These are phyloP conservation scores for Drosophila neotestacea DNA, from an alignment of 2,888 invertebrate species.

Conservation along the genomic window DNA sequence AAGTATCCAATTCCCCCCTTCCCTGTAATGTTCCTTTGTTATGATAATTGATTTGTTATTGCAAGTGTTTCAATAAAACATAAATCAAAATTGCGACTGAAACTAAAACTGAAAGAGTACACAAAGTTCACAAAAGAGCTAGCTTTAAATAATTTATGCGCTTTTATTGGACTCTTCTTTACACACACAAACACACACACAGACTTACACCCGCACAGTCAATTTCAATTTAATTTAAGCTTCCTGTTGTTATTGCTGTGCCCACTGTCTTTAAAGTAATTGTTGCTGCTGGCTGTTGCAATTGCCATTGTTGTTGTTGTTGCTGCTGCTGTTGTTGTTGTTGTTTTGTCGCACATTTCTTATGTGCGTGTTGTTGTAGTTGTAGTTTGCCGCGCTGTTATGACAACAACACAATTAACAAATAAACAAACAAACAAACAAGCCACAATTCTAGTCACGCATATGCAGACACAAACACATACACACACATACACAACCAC, in stretches of 20 bases:
- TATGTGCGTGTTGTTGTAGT: slow-evolving; percentile 40
- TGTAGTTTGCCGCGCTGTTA: slow-evolving; percentile 64
- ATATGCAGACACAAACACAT: slow-evolving; percentile 30
- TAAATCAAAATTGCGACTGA: slow-evolving; percentile 39
- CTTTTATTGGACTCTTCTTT: slow-evolving; percentile 10
- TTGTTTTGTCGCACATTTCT: slow-evolving; percentile 37
- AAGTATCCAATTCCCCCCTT: background rate
- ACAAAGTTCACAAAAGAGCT: slow-evolving; percentile 10
- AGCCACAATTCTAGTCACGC: slow-evolving; percentile 75
- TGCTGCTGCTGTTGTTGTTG: slow-evolving; percentile 4
- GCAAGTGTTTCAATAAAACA: slow-evolving; percentile 22
- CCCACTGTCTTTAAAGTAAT: slow-evolving; percentile 41
- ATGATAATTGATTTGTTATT: slow-evolving; percentile 56
- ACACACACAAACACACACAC: background rate
- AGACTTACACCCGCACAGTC: slow-evolving; percentile 11
- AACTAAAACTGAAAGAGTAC: background rate
- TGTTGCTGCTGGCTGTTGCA: slow-evolving; percentile 29
- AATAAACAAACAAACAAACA: slow-evolving; percentile 50
- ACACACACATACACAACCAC: slow-evolving; percentile 9
- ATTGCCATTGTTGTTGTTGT: slow-evolving; percentile 4
- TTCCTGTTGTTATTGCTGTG: slow-evolving; percentile 63
- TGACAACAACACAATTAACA: slow-evolving; percentile 64
- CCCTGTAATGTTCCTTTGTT: slow-evolving; percentile 32
- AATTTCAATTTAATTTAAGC: slow-evolving; percentile 70
- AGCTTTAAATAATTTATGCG: slow-evolving; percentile 12